Evolutionary conservation across 2,888 invertebrate species (phyloP).

Genomic region (Ectemnius lituratus): DNA sequence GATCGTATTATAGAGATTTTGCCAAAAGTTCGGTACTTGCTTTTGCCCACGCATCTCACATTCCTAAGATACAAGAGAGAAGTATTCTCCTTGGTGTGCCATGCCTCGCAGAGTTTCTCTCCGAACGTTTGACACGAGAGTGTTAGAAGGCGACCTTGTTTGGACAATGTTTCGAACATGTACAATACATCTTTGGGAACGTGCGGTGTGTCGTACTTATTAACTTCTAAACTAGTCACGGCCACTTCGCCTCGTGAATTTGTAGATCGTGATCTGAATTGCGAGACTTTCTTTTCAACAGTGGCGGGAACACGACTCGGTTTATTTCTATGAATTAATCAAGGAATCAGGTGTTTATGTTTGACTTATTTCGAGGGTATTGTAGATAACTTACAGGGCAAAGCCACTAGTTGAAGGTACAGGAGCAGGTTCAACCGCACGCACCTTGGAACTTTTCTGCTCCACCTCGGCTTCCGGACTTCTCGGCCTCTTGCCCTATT

Average conservation of each 20-base stretch:
- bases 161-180: conserved; percentile 72
- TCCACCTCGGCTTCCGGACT: conserved; percentile 59
- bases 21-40: conserved; percentile 81
- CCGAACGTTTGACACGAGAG: conserved; percentile 62
- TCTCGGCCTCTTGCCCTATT: conserved; percentile 60
- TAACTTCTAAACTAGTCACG: conserved; percentile 34
- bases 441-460: conserved; percentile 44
- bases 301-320: conserved; percentile 29
- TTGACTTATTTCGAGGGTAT: too few relatives aligned
- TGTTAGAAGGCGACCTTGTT: conserved; percentile 57
- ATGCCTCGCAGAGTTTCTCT: conserved; percentile 56
- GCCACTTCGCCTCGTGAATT: conserved; percentile 53
- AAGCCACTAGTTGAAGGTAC: conserved; percentile 37
- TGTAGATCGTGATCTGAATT: conserved; percentile 55
- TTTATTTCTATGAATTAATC: conserved; percentile 33
- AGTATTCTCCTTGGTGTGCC: conserved; percentile 49
- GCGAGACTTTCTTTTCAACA: conserved; percentile 56
- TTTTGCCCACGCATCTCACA: conserved; percentile 71
- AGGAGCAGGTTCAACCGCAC: conserved; percentile 42
- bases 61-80: conserved; percentile 56
- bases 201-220: conserved; percentile 59
- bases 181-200: conserved; percentile 63
- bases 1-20: conserved; percentile 24
- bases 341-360: background rate
- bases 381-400: too few relatives aligned